Percentiles rank a stretch among this genome's conserved stretches.
Conservation (phyloP, 1,140 invertebrate genomes). For the Eupristina koningsbergeri region DNA sequence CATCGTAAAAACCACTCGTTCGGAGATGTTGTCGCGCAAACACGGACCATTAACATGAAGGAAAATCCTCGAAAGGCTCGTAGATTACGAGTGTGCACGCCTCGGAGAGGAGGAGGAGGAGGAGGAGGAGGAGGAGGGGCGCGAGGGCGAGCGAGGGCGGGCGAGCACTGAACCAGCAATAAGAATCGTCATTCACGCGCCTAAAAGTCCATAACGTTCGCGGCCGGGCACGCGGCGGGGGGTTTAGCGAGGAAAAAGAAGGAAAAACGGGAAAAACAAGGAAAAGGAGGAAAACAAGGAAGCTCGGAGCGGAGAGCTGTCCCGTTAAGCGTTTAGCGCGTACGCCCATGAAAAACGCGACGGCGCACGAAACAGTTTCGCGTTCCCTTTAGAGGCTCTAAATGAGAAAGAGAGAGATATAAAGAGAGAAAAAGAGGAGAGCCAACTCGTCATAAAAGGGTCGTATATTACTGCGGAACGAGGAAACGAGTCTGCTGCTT, state of each 20-base stretch:
- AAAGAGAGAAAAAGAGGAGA: conserved; percentile 48
- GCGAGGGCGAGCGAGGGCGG: no score
- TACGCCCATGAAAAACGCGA: conserved; percentile 18
- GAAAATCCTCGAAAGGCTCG: conserved; percentile 33
- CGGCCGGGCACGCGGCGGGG: not conserved
- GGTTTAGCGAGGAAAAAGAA: conserved; percentile 30
- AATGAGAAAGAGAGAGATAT: conserved; percentile 49
- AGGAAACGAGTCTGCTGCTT: conserved; percentile 46
- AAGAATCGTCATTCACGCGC: conserved; percentile 37
- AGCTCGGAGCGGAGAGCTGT: conserved; percentile 10
- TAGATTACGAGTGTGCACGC: conserved; percentile 21
- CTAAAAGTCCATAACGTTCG: conserved; percentile 34
- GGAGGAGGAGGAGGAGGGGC: no score
- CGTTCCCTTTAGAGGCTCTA: not conserved
- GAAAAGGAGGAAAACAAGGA: conserved; percentile 38
- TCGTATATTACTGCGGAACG: conserved; percentile 60
- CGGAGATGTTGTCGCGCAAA: not conserved
- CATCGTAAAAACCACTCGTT: conserved; percentile 13
- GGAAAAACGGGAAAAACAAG: no score
- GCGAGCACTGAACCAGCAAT: not conserved
- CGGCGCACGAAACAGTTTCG: conserved; percentile 2
- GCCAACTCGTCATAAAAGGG: conserved; percentile 59
- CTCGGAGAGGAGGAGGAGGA: conserved; percentile 7
- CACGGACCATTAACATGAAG: conserved; percentile 21
- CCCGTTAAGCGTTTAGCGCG: conserved; percentile 44